A percentile compares a stretch with the other conserved stretches of the same genome.
These are phyloP conservation scores for Chelmon rostratus DNA, from an alignment of 2,797 vertebrate species.

Conservation along the genomic window DNA sequence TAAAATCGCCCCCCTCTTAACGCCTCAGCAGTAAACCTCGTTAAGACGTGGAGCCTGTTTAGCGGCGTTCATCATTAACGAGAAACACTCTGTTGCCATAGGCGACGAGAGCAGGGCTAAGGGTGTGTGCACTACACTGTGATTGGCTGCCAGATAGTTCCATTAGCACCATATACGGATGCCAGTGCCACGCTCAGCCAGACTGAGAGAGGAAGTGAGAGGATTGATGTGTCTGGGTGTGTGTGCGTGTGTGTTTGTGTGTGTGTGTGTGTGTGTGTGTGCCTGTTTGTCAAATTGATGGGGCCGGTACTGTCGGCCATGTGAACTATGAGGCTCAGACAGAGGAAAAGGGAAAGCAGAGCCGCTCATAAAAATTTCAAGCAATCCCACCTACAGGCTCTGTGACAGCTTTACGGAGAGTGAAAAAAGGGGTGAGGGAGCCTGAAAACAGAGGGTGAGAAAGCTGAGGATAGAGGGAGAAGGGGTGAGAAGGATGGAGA, in stretches of 20 bases:
- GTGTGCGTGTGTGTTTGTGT: slow-evolving; percentile 20
- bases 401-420: slow-evolving; percentile 52
- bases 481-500: slow-evolving; percentile 9
- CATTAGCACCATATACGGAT: slow-evolving; percentile 60
- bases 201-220: slow-evolving; percentile 27
- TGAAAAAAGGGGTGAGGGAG: slow-evolving; percentile 8
- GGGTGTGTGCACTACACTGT: slow-evolving; percentile 25
- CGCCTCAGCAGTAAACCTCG: slow-evolving; percentile 61
- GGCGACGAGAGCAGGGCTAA: slow-evolving; percentile 42
- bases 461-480: neutral
- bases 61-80: slow-evolving; percentile 42
- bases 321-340: slow-evolving; percentile 50
- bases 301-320: slow-evolving; percentile 22
- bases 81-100: slow-evolving; percentile 51
- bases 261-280: slow-evolving; percentile 4
- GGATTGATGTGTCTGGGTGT: slow-evolving; percentile 62
- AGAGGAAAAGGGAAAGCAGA: slow-evolving; percentile 49
- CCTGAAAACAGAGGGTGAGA: slow-evolving; percentile 48
- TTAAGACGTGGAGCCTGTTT: slow-evolving; percentile 60
- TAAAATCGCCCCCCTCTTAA: slow-evolving; percentile 39
- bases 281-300: slow-evolving; percentile 50
- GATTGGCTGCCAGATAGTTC: slow-evolving; percentile 60
- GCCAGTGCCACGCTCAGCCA: slow-evolving; percentile 31
- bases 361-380: slow-evolving; percentile 67
- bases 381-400: slow-evolving; percentile 56